Evolutionary conservation across 2,888 invertebrate genomes (phyloP).

Genomic region (Lycia hirtaria): DNA sequence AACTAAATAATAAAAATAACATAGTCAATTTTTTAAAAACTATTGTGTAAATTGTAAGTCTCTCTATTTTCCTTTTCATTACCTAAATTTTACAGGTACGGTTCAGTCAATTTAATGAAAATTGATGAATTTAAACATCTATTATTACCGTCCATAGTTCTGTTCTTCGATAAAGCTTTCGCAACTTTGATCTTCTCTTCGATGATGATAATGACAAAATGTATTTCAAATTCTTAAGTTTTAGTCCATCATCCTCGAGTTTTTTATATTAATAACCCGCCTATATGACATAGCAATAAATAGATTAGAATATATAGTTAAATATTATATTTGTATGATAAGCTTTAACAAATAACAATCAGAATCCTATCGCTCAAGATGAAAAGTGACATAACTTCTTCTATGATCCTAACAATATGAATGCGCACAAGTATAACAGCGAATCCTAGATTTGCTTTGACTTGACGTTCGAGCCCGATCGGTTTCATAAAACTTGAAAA

Average conservation of each 20-base stretch:
- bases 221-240: constrained; percentile 46
- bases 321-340: constrained; percentile 56
- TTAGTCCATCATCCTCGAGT: constrained; percentile 70
- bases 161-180: constrained; percentile 50
- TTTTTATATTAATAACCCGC: constrained; percentile 79
- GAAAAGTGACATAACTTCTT: constrained; percentile 32
- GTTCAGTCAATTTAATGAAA: constrained; percentile 44
- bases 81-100: constrained; percentile 43
- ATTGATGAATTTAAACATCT: constrained; percentile 49
- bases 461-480: constrained; percentile 35
- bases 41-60: constrained; percentile 41
- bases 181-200: constrained; percentile 38
- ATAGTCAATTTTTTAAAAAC: constrained; percentile 58
- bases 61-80: constrained; percentile 26
- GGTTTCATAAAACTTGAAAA: constrained; percentile 21
- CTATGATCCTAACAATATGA: constrained; percentile 42
- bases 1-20: constrained; percentile 40
- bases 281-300: constrained; percentile 85
- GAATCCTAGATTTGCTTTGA: constrained; percentile 41
- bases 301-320: constrained; percentile 81
- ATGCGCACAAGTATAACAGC: constrained; percentile 61
- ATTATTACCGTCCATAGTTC: constrained; percentile 63
- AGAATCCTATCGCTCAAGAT: constrained; percentile 39
- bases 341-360: constrained; percentile 41
- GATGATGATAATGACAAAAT: constrained; percentile 24